Base-by-base conservation (phyloP, 2,797 vertebrate species). In the Anisognathus igniventris region DNA sequence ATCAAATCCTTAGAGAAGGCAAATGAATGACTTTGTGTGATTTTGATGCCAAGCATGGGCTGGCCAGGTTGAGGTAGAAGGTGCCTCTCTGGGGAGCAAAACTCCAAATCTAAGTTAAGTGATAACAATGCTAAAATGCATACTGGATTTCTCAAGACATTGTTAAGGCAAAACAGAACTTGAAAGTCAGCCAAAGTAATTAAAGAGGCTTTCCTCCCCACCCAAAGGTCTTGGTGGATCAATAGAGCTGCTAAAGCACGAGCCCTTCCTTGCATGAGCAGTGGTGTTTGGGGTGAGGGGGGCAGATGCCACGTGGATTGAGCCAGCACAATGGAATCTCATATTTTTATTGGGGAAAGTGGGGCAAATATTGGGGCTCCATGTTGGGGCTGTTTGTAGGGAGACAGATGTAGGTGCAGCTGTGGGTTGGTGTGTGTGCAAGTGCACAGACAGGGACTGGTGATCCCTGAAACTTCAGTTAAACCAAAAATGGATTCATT, bases 51-150 rank as follows among this genome's bases (percentile, higher is more conserved):
- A 70, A 85, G 56, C 44, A 75, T 77, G 72, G 72, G 88, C 45
- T 78, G 37, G 64, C 30, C 37, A 85, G 61, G 74, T 57, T 79
- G 42, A 66, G 58, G 35, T 18, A 86, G 71, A 53, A 17, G 17
- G 31, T 81, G 61, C 77, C 97, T 94, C 94, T 98, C 95, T 40
- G 79, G 97, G 97, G 98, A 98, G 86, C 56, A 80, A 94, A 98
- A 94, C 90, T 98, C 96, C 98, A 97, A 98, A 98, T 98, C 96
- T 94, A 96, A 98, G 97, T 94, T 93, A 97, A 98, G 97, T 94
- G 97, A 97, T 97, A 98, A 97, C 94, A 97, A 97, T 1, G 2
- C 73, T 80, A 57, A 88, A 95, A 90, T 0, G 6, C 7, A 17
- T 64, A 23, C 51, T 86, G 64, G 74, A 21, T 64, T 94, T 94